Evolutionary conservation across 2,888 invertebrate species (phyloP).

Genomic region (Acleris literana): DNA sequence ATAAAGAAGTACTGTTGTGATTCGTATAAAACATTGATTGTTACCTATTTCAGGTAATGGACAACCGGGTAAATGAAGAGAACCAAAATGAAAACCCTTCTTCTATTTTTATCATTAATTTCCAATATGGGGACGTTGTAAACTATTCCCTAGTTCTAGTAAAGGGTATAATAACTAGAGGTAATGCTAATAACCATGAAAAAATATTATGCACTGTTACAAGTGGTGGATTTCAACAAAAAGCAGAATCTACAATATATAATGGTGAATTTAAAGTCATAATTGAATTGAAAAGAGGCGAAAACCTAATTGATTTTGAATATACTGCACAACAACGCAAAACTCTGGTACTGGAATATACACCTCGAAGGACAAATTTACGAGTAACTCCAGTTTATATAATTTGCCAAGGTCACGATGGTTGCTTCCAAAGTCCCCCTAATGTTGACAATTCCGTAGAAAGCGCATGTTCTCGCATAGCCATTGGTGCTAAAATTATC

Average conservation of each 20-base stretch:
- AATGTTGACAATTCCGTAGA: constrained; percentile 86
- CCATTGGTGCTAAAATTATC: constrained; percentile 89
- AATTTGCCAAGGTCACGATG: constrained; percentile 91
- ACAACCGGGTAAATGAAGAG: constrained; percentile 73
- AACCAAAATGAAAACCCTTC: constrained; percentile 73
- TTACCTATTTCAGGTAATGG: constrained; percentile 78
- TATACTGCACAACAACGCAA: constrained; percentile 76
- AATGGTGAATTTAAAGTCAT: constrained; percentile 88
- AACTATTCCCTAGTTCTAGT: constrained; percentile 85
- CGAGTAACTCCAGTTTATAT: constrained; percentile 92
- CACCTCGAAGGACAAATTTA: constrained; percentile 83
- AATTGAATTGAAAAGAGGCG: constrained; percentile 85
- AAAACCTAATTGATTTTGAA: constrained; percentile 85
- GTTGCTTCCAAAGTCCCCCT: constrained; percentile 88
- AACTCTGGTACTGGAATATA: constrained; percentile 81
- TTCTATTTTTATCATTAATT: constrained; percentile 82
- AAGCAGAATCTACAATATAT: constrained; percentile 84
- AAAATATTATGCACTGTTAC: constrained; percentile 72
- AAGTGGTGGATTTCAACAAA: constrained; percentile 64
- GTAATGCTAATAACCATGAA: constrained; percentile 69
- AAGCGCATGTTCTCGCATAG: constrained; percentile 90
- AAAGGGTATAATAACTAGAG: constrained; percentile 82
- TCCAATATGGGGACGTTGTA: constrained; percentile 84
- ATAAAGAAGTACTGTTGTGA: constrained; percentile 22
- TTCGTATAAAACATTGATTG: constrained; percentile 39